These are phyloP conservation scores for Romanogobio albipinnatus DNA, from an alignment of 2,113 vertebrate species.

Conservation along the genomic window DNA sequence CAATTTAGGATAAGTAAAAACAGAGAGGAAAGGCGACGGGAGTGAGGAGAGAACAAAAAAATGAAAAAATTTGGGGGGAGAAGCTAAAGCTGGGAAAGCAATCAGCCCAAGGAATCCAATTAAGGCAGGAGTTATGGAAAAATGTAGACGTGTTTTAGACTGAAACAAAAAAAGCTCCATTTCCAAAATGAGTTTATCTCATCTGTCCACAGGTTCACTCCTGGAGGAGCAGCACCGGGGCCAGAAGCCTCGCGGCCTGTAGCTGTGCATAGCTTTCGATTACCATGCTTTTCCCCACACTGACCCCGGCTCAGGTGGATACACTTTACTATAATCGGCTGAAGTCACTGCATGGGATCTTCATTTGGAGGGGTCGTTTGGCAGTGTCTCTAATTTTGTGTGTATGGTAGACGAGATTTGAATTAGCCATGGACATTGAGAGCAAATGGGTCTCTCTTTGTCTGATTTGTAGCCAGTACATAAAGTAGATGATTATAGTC, in stretches of 20 bases:
- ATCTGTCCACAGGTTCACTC: constrained; percentile 58
- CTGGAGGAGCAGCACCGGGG: constrained; percentile 8
- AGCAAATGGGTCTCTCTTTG: not conserved
- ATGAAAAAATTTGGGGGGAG: constrained; percentile 40
- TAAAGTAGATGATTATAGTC: constrained; percentile 24
- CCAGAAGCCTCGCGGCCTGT: not conserved
- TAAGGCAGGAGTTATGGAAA: constrained; percentile 67
- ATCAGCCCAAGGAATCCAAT: constrained; percentile 68
- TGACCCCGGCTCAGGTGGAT: constrained; percentile 28
- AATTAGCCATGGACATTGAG: constrained; percentile 15
- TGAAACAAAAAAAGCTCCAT: constrained; percentile 51
- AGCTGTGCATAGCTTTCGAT: constrained; percentile 39
- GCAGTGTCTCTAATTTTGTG: constrained; percentile 10
- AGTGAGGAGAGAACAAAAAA: constrained; percentile 34
- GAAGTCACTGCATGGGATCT: constrained; percentile 14
- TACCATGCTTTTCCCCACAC: constrained; percentile 50
- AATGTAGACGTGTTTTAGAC: constrained; percentile 59
- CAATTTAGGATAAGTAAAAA: constrained; percentile 46
- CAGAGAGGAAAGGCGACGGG: not conserved
- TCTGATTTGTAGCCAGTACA: not conserved
- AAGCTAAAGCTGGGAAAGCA: constrained; percentile 65
- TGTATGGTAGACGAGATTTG: not conserved
- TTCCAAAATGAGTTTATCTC: constrained; percentile 66
- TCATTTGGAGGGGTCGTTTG: constrained; percentile 6
- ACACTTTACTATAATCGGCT: constrained; percentile 11